Conservation (phyloP, 2,113 vertebrate species). For the Sciurus niger region DNA sequence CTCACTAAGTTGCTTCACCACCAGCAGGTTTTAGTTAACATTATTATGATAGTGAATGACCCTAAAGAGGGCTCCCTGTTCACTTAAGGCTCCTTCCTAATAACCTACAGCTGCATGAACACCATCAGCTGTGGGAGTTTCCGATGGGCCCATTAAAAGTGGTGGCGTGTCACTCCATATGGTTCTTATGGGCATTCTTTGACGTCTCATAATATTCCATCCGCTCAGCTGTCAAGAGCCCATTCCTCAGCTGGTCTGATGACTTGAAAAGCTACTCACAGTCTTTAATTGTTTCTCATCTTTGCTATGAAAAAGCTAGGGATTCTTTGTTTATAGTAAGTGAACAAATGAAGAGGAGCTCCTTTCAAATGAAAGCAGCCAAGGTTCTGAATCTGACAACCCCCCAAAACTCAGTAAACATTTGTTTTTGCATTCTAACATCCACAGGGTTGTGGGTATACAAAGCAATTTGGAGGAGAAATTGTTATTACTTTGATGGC, state of each 20-base stretch:
- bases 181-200: constrained; percentile 45
- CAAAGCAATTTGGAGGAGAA: constrained; percentile 35
- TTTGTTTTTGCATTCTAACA: not conserved
- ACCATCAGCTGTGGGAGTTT: constrained; percentile 43
- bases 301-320: not conserved
- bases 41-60: constrained; percentile 76
- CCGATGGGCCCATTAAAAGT: constrained; percentile 52
- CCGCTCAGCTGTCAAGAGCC: constrained; percentile 52
- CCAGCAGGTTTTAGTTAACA: constrained; percentile 78
- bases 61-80: constrained; percentile 64
- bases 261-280: constrained; percentile 41
- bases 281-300: constrained; percentile 43
- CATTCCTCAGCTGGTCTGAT: constrained; percentile 53
- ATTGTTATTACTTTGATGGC: constrained; percentile 52
- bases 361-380: not conserved
- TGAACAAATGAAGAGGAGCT: not conserved
- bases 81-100: constrained; percentile 76
- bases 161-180: constrained; percentile 56
- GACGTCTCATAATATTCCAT: not conserved
- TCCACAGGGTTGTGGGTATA: constrained; percentile 5
- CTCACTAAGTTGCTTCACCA: constrained; percentile 34
- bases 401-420: not conserved
- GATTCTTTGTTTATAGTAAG: not conserved
- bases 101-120: constrained; percentile 81
- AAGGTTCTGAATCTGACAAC: not conserved